Evolutionary conservation across 1,140 invertebrate species (phyloP).

Genomic region (Pararge aegeria): DNA sequence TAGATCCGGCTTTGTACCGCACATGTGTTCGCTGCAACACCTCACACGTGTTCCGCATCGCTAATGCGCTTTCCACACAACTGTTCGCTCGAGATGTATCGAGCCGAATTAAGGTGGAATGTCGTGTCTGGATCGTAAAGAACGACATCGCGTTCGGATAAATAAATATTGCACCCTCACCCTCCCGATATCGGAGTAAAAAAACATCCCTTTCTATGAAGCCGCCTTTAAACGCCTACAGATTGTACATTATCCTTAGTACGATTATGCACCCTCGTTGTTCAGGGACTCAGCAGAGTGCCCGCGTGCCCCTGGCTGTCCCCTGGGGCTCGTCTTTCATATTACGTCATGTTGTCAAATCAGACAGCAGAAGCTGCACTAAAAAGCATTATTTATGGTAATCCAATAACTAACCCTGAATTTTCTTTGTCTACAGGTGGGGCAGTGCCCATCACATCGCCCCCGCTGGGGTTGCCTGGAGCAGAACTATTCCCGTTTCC

Average conservation of each 20-base stretch:
- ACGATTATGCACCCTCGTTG: slow-evolving; percentile 79
- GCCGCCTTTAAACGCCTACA: slow-evolving; percentile 79
- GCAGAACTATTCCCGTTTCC: slow-evolving; percentile 73
- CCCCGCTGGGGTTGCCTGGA: slow-evolving; percentile 77
- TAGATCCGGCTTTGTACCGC: slow-evolving; percentile 56
- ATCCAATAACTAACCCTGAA: slow-evolving; percentile 35
- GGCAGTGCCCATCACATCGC: slow-evolving; percentile 61
- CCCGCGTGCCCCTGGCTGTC: slow-evolving; percentile 58
- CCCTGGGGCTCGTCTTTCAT: slow-evolving; percentile 70
- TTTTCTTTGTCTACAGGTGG: slow-evolving; percentile 69
- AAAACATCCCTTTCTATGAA: slow-evolving; percentile 77
- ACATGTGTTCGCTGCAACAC: slow-evolving; percentile 49
- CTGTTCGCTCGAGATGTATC: slow-evolving; percentile 45
- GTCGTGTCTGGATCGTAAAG: slow-evolving; percentile 65
- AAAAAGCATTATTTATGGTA: slow-evolving; percentile 40
- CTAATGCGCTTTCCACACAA: slow-evolving; percentile 50
- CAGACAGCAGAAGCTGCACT: slow-evolving; percentile 46
- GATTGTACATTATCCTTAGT: slow-evolving; percentile 80
- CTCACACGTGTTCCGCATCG: slow-evolving; percentile 61
- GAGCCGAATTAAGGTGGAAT: slow-evolving; percentile 59
- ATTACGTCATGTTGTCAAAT: slow-evolving; percentile 72
- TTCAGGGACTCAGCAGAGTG: slow-evolving; percentile 72
- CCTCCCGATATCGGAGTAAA: slow-evolving; percentile 74
- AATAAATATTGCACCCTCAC: slow-evolving; percentile 79
- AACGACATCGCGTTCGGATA: slow-evolving; percentile 67